These are phyloP conservation scores for Corythornis leucogaster DNA, from an alignment of 2,797 vertebrate species.

Conservation along the genomic window DNA sequence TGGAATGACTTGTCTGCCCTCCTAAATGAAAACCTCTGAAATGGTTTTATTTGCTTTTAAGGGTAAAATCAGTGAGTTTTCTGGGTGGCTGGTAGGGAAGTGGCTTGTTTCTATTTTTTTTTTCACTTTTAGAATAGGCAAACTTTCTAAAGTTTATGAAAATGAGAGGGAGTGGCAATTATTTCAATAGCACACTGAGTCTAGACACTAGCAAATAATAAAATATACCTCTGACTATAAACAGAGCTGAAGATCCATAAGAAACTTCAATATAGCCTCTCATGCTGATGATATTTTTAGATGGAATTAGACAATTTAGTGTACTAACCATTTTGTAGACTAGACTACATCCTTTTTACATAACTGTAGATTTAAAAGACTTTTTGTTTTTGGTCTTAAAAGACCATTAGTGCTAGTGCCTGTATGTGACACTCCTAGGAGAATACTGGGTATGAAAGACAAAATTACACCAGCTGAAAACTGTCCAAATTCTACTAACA, in stretches of 20 bases:
- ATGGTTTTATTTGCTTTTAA: neutral
- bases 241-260: neutral
- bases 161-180: neutral
- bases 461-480: neutral
- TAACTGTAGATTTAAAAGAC: neutral
- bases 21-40: neutral
- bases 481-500: slow-evolving; percentile 9
- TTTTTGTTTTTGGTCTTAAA: neutral
- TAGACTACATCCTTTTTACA: neutral
- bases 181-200: neutral
- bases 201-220: neutral
- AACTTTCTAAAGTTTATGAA: slow-evolving; percentile 5
- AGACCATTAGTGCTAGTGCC: neutral
- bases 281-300: neutral
- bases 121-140: slow-evolving; percentile 15
- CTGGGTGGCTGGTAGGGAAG: neutral
- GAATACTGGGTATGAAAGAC: neutral
- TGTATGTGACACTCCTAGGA: neutral
- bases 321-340: neutral
- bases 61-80: neutral
- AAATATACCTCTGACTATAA: neutral
- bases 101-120: neutral
- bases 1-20: neutral
- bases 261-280: neutral
- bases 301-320: neutral